These are phyloP conservation scores for Lipotes vexillifer DNA, from an alignment of 2,113 vertebrate genomes.

Conservation along the genomic window DNA sequence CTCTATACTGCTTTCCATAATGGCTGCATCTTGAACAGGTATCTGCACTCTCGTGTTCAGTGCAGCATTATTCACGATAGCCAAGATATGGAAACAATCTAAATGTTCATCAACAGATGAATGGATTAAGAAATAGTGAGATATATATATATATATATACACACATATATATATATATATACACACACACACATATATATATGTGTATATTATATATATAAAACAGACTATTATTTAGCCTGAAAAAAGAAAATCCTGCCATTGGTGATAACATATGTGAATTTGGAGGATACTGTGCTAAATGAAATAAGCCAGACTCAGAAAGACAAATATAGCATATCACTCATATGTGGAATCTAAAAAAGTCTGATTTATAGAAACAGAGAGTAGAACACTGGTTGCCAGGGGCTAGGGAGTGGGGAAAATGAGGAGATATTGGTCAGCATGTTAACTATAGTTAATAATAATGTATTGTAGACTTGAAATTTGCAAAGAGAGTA, in stretches of 20 bases:
- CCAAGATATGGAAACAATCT: neutral
- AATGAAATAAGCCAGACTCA: neutral
- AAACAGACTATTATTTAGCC: neutral
- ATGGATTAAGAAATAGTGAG: neutral
- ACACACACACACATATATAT: too few relatives aligned
- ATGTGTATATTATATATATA: too few relatives aligned
- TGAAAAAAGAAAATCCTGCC: neutral
- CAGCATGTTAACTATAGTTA: neutral
- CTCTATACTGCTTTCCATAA: neutral
- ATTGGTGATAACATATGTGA: too few relatives aligned
- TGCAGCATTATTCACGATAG: neutral
- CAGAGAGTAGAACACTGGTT: neutral
- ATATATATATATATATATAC: too few relatives aligned
- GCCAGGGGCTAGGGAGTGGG: neutral
- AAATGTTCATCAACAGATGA: rapidly evolving
- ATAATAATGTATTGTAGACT: neutral
- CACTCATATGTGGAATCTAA: neutral
- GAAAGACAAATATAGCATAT: neutral
- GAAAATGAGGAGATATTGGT: neutral
- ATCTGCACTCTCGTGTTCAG: neutral
- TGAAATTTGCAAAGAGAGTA: neutral
- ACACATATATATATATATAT: too few relatives aligned
- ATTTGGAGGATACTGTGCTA: neutral
- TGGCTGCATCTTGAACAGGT: neutral
- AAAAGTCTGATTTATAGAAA: neutral